Evolutionary conservation across 1,140 invertebrate genomes (phyloP).

Genomic region (Heliconius hewitsoni): DNA sequence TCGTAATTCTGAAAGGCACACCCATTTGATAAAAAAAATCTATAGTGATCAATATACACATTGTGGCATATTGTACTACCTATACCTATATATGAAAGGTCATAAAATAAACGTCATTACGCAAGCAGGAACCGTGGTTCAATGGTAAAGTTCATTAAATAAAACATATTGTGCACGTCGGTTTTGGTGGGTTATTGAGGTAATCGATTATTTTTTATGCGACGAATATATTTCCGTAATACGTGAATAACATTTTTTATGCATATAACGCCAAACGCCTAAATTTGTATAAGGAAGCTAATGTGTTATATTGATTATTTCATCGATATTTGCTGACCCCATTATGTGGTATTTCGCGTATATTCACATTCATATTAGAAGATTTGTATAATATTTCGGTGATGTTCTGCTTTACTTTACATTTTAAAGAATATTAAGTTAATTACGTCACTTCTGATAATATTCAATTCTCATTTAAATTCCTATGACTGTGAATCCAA

Average conservation of each 20-base stretch:
- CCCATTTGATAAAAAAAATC: neutral
- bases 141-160: neutral
- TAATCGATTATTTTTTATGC: neutral
- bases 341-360: neutral
- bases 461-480: no score
- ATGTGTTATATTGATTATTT: neutral
- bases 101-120: neutral
- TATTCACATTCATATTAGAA: neutral
- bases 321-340: neutral
- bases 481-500: no score
- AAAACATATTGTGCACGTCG: neutral
- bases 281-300: neutral
- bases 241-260: neutral
- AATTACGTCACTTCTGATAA: no score
- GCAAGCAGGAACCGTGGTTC: constrained; percentile 10
- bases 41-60: no score
- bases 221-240: constrained; percentile 3
- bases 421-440: neutral
- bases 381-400: neutral
- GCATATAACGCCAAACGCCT: neutral
- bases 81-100: neutral
- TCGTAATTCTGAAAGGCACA: neutral
- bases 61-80: neutral
- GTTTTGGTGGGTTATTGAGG: neutral
- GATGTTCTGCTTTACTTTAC: neutral